phyloP scores from a whole-genome alignment of 2,113 vertebrate genomes.

The Cephalopholis sonnerati region DNA sequence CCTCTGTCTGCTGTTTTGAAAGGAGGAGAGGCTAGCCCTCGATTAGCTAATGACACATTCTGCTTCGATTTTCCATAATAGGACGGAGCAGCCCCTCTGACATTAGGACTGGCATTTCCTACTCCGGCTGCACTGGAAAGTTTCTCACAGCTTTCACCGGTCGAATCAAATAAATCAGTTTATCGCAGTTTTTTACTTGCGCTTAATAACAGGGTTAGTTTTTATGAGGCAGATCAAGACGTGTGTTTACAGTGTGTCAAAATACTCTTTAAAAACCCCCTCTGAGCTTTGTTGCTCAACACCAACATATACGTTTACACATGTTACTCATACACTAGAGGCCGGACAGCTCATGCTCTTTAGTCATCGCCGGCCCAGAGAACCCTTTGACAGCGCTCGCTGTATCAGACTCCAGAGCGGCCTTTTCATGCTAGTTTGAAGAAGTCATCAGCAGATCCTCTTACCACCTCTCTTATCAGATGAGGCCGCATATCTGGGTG shows the following conservation, averaged over 20 bases:
- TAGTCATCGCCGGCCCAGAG: conserved; percentile 32
- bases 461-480: conserved; percentile 76
- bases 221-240: background rate
- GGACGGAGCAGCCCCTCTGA: conserved; percentile 84
- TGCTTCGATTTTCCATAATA: conserved; percentile 86
- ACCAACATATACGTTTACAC: background rate
- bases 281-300: background rate
- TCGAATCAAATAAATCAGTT: conserved; percentile 42
- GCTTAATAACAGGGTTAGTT: background rate
- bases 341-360: conserved; percentile 24
- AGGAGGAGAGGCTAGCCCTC: conserved; percentile 81
- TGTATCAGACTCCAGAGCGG: conserved; percentile 49
- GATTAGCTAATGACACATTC: conserved; percentile 88
- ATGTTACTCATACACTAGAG: conserved; percentile 1
- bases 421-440: conserved; percentile 64
- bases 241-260: background rate
- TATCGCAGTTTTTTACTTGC: background rate
- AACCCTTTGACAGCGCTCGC: conserved; percentile 19
- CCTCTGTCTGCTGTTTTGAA: conserved; percentile 85
- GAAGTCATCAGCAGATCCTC: conserved; percentile 69
- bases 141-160: conserved; percentile 63
- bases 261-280: background rate
- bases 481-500: conserved; percentile 65
- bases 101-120: conserved; percentile 80
- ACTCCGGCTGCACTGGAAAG: conserved; percentile 53